phyloP scores from a whole-genome alignment of 2,888 invertebrate species.

The Drosophila bunnanda region DNA sequence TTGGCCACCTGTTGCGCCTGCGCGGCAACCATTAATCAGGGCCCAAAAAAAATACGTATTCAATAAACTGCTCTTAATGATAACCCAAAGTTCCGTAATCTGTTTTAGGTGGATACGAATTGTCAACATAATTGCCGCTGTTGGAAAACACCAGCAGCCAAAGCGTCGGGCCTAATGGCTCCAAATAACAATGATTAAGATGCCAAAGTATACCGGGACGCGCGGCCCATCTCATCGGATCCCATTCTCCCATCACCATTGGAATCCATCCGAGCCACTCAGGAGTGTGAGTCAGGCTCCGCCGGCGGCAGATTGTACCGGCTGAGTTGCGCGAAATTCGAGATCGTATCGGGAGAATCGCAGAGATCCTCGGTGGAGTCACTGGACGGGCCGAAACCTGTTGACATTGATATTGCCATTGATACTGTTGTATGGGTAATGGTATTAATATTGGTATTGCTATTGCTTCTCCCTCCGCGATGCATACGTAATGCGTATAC shows the following conservation, averaged over 20 bases:
- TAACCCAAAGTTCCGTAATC: conserved; percentile 63
- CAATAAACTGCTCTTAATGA: conserved; percentile 77
- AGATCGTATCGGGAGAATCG: conserved; percentile 47
- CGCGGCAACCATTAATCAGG: conserved; percentile 69
- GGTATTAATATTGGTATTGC: conserved; percentile 66
- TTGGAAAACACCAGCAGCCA: conserved; percentile 75
- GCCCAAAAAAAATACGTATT: conserved; percentile 56
- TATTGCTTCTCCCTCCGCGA: conserved; percentile 32
- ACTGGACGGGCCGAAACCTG: conserved; percentile 59
- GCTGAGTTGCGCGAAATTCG: conserved; percentile 47
- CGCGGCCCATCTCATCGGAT: conserved; percentile 11
- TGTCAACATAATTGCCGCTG: conserved; percentile 72
- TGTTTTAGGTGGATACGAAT: conserved; percentile 59
- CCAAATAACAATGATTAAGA: conserved; percentile 79
- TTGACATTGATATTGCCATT: conserved; percentile 65
- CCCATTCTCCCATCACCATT: background rate
- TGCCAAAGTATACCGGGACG: conserved; percentile 38
- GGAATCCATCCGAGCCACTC: background rate
- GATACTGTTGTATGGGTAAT: conserved; percentile 37
- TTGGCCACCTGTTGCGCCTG: conserved; percentile 63
- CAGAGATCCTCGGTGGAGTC: conserved; percentile 32
- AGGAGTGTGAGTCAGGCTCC: conserved; percentile 34
- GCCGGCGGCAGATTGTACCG: conserved; percentile 39
- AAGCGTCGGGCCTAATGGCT: conserved; percentile 68
- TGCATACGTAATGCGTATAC: conserved; percentile 2